Base-by-base conservation (phyloP, 2,113 vertebrate species). In the Trematomus loennbergii region DNA sequence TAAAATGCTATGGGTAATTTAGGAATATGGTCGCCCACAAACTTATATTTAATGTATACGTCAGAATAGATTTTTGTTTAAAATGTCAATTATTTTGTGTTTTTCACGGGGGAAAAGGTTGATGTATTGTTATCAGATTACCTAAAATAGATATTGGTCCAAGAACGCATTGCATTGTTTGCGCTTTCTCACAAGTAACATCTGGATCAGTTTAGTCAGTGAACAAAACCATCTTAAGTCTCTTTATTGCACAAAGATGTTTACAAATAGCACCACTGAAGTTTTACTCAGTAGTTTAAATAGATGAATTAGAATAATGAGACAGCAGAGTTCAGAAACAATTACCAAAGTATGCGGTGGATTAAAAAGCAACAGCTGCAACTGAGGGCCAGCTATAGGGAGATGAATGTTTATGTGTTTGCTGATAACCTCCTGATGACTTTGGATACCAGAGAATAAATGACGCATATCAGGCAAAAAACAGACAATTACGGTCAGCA, bases 401-500 rank as follows among this genome's bases (percentile, higher is more conserved):
- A 5, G 45, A 25, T 13, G 16, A 13, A n/a, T 59, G 20, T n/a
- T 17, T 55, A 20, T 45, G 7, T 66, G 22, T 20, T 2, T 45
- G 3, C 15, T 20, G 29, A 54, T 52, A 3, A 20, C 0, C 0
- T 0, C 3, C 4, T 46, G 69, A 62, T 76, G 63, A 52, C 57
- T 59, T 8, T 0, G 3, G 11, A 72, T 71, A 11, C 68, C 75
- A 69, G n/a, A 49, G 25, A 81, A 12, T 69, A 66, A 78, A 72
- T 61, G 5, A 66, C 1, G 5, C 57, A 18, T 10, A 12, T 49
- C 20, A n/a, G 4, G 13, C 16, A 62, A 12, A 11, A 15, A 13
- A 61, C 9, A 12, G 3, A 16, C 22, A 45, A 1, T 48, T 15
- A 43, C 9, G 0, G 12, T 8, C 18, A 66, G 53, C 70, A 62